Base-by-base conservation (phyloP, 2,888 invertebrate genomes). In the Maniola hyperantus region DNA sequence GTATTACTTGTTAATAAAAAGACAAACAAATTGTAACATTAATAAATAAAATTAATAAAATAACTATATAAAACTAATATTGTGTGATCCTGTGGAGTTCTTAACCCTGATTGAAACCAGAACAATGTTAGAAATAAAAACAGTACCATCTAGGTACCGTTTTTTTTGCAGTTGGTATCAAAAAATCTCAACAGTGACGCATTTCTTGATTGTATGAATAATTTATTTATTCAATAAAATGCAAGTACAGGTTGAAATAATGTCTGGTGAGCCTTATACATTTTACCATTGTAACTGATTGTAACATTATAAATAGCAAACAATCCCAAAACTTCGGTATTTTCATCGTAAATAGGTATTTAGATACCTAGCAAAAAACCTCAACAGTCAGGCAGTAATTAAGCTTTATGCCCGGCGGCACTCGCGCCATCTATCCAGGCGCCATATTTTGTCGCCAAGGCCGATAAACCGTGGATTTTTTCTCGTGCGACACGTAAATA, bases 401-500 rank as follows among this genome's bases (percentile, higher is more conserved):
- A 76, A 71, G 76, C 71, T 66, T 72, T 73, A 70, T 72, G 48
- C 64, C 72, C 70, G 68, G 57, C 51, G 58, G 70, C 73, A 71
- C 72, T 69, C 68, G 65, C 70, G 72, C 75, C 72, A 73, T 64
- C 61, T 62, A 64, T 66, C 63, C 65, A 39, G 33, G 66, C 70
- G 64, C 77, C 79, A 79, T 81, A 57, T 76, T 74, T 76, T 76
- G 77, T 77, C 78, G 77, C 77, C 79, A 77, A 77, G 72, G 77
- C 79, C 80, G 78, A 80, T 81, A 82, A 82, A 81, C 79, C 78
- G 76, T 76, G 67, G 75, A 73, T 78, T 79, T 80, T 79, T 77
- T 77, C 74, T 72, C 74, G 59, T 71, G 72, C 71, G 73, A 72
- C 76, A 76, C 78, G 79, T 81, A 82, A 82, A 82, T 82, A 82